phyloP scores from a whole-genome alignment of 2,888 invertebrate species.

The Dendrolimus houi region DNA sequence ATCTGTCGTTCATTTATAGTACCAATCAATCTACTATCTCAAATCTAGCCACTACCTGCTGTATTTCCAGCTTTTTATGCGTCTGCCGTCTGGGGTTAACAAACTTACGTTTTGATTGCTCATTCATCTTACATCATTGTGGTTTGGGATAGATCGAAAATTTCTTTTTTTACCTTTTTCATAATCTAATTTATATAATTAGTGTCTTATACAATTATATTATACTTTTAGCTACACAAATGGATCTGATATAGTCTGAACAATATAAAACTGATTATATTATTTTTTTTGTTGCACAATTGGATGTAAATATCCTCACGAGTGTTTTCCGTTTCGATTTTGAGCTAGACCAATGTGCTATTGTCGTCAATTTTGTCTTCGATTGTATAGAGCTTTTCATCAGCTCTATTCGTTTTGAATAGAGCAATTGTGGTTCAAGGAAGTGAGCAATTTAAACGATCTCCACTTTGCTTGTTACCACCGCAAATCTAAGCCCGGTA shows the following conservation, averaged over 20 bases:
- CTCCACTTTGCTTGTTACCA: background rate
- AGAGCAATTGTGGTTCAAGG: constrained; percentile 54
- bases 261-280: constrained; percentile 22
- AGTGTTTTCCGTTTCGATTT: background rate
- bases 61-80: constrained; percentile 70
- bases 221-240: background rate
- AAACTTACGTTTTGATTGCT: constrained; percentile 68
- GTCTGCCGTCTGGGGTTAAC: constrained; percentile 66
- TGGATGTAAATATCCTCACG: constrained; percentile 2
- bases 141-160: constrained; percentile 47
- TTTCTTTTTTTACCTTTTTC: constrained; percentile 28
- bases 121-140: constrained; percentile 72
- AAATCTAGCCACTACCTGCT: constrained; percentile 62
- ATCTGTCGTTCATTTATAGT: constrained; percentile 60
- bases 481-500: background rate
- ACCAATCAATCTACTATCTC: constrained; percentile 71
- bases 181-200: constrained; percentile 33
- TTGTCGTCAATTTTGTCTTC: constrained; percentile 37
- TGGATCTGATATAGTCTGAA: no score
- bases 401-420: constrained; percentile 45
- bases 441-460: constrained; percentile 47
- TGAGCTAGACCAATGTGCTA: constrained; percentile 28
- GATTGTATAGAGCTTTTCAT: constrained; percentile 54
- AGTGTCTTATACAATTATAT: constrained; percentile 24
- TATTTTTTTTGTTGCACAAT: constrained; percentile 28